Conservation (phyloP, 2,888 invertebrate genomes). For the Hydrotaea diabolus region DNA sequence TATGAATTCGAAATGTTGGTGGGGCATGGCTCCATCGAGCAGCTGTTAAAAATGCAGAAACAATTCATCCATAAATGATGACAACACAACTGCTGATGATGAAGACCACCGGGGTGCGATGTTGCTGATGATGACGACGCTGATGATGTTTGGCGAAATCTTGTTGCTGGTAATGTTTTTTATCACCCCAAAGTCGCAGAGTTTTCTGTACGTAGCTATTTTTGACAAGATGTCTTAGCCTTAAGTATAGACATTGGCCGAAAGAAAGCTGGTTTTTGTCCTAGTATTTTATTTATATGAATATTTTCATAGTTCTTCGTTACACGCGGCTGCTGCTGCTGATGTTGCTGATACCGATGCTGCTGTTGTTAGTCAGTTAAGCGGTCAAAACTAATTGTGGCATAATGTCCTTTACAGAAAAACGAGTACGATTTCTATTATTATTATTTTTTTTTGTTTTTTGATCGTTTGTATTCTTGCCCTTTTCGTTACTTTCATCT, state of each 20-base stretch:
- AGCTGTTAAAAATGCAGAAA: not conserved
- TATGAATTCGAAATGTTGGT: not conserved
- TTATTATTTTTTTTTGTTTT: not conserved
- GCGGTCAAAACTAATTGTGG: conserved; percentile 69
- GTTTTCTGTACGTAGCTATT: no score
- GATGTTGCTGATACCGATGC: conserved; percentile 35
- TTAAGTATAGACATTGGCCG: not conserved
- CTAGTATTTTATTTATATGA: conserved; percentile 11
- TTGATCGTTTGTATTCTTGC: no score
- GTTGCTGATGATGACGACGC: not conserved
- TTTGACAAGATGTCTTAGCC: conserved; percentile 8
- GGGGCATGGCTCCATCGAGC: not conserved
- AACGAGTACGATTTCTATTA: conserved; percentile 33
- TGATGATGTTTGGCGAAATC: not conserved
- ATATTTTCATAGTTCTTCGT: not conserved
- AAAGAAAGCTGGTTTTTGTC: conserved; percentile 42
- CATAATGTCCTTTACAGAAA: conserved; percentile 53
- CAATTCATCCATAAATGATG: not conserved
- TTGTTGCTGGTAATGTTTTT: conserved; percentile 26
- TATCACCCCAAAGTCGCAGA: conserved; percentile 9
- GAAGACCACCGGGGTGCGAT: no score
- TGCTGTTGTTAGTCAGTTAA: conserved; percentile 52
- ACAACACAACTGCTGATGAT: no score
- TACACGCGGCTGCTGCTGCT: conserved; percentile 6
- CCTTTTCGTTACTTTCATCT: conserved; percentile 31